phyloP scores from a whole-genome alignment of 2,888 invertebrate species.

The Oscheius sp. region DNA sequence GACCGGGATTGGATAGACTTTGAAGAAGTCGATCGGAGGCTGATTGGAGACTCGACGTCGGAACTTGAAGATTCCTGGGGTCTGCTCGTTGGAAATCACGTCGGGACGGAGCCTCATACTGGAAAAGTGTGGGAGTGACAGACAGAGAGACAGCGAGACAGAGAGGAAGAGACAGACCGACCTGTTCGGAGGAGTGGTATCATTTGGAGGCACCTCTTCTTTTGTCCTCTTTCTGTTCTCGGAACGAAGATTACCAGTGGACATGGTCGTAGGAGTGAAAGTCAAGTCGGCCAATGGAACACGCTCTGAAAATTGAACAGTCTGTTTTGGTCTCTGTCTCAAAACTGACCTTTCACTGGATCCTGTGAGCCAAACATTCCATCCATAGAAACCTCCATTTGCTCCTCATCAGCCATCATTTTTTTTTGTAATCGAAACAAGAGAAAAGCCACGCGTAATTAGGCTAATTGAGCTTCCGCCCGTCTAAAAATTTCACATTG shows the following conservation, averaged over 20 bases:
- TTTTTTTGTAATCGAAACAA: too few relatives aligned
- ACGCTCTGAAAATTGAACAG: constrained; percentile 2
- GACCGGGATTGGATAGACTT: constrained; percentile 15
- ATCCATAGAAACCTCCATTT: too few relatives aligned
- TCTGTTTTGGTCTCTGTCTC: background rate
- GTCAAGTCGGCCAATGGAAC: constrained; percentile 6
- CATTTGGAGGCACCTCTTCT: background rate
- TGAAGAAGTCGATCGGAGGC: constrained; percentile 36
- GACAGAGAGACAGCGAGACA: background rate
- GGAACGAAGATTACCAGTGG: background rate
- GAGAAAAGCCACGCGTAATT: too few relatives aligned
- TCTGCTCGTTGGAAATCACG: constrained; percentile 14
- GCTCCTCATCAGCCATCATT: too few relatives aligned
- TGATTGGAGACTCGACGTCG: constrained; percentile 32
- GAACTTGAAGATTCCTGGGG: constrained; percentile 38
- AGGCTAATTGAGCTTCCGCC: too few relatives aligned
- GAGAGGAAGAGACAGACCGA: background rate
- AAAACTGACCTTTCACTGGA: too few relatives aligned
- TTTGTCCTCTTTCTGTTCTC: constrained; percentile 11
- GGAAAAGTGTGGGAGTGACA: background rate
- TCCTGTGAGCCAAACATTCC: too few relatives aligned
- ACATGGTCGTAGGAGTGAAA: background rate
- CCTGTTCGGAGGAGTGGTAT: constrained; percentile 13
- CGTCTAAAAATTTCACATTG: background rate
- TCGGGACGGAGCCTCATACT: constrained; percentile 34